Conservation (phyloP, 2,113 vertebrate genomes). For the Ictalurus punctatus region DNA sequence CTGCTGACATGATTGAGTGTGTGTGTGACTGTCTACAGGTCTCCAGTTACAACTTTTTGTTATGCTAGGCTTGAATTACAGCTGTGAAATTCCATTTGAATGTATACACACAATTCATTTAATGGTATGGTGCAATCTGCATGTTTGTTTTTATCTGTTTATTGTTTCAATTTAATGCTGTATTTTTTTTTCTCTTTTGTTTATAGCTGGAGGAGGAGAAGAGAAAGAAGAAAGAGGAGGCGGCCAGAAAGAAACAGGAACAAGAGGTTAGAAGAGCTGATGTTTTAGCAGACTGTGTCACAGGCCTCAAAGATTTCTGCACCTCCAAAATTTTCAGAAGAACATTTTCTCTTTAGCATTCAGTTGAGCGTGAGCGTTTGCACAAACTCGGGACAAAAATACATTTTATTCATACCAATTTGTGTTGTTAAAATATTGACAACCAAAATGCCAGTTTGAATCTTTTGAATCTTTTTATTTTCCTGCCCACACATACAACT, state of each 20-base stretch:
- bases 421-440: background rate
- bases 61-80: slow-evolving; percentile 41
- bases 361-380: background rate
- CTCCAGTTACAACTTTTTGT: slow-evolving; percentile 45
- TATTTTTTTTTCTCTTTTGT: background rate
- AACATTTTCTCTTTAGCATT: background rate
- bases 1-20: slow-evolving; percentile 22
- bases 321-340: background rate
- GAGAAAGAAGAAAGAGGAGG: slow-evolving; percentile 87
- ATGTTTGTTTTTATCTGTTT: background rate
- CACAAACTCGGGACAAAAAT: background rate
- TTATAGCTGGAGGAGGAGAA: slow-evolving; percentile 89
- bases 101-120: background rate
- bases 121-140: background rate
- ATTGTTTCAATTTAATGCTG: background rate
- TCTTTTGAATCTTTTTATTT: background rate
- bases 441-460: background rate
- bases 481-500: background rate
- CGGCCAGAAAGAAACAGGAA: slow-evolving; percentile 83
- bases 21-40: slow-evolving; percentile 29
- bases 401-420: background rate
- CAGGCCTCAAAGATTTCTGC: background rate
- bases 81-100: background rate
- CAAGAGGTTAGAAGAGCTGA: slow-evolving; percentile 78
- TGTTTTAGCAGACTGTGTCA: background rate